Base-by-base conservation (phyloP, 2,888 invertebrate genomes). In the Dynastes tityus region DNA sequence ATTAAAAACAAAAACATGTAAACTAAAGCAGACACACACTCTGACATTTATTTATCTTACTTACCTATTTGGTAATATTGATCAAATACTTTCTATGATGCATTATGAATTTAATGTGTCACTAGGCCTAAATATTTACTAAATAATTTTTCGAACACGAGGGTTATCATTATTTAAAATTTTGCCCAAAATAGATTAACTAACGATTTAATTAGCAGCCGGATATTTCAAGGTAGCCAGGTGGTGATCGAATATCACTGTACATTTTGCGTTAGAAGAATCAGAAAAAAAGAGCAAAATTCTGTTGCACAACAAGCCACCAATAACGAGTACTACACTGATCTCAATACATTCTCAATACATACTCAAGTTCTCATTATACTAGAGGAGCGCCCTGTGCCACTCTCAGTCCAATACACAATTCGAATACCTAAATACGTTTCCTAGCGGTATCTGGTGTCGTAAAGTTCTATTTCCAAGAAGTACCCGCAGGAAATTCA, bases 11-110 rank as follows among this genome's bases (percentile, higher is more conserved):
- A 22, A 27, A 61, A 61, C 29, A 61, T 61, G 29, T 65, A 65
- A 65, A 16, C 16, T 32, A 65, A 40, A 32, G 6, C 16, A 37
- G 32, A 16, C 11, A 65, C 9, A 27, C 40, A 37, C 13, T 64
- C 3, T 65, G 37, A 67, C 65, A 67, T 67, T 67, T 37, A n/a
- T 37, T 65, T 32, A 32, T n/a, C 13, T 67, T 67, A 73, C 81
- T 80, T 76, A 82, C 82, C 81, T 81, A 81, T 82, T 81, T 80
- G 80, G 76, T 79, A 78, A 82, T 80, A 82, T 82, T 78, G 82
- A 82, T 81, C 81, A 77, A 79, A 78, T 79, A 78, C 61, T 61
- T 63, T 51, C 32, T 71, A 29, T 45, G 29, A 53, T 76, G 78
- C 81, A 81, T 81, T 76, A 75, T 80, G 61, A 78, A 76, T 16